Evolutionary conservation across 1,140 invertebrate genomes (phyloP), one percentile per base, ranked within the genome.

Genomic region (Patella vulgata): DNA sequence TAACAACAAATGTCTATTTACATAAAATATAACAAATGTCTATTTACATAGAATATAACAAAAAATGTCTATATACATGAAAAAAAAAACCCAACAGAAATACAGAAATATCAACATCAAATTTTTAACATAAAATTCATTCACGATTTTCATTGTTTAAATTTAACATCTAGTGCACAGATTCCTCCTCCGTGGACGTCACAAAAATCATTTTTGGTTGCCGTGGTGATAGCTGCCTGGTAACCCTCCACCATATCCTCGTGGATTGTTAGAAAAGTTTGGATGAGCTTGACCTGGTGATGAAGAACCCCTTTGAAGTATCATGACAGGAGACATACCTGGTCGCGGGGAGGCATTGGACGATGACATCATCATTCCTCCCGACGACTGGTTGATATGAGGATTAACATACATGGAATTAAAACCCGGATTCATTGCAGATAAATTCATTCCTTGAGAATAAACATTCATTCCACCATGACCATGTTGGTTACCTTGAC

Each of bases 251-350:
- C 43, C 6, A 40, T 51, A 44, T 33, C 62, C 21, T 46, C 43
- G 42, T 25, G 51, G 46, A 36, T 39, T 14, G 19, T 54, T 21
- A 30, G 48, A 23, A 48, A 62, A 61, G 12, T 48, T 54, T 19
- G 58, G 21, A 25, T 66, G 59, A 36, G 33, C 54, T 27, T 55
- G 52, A 46, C 44, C 52, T n/a, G 58, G 62, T 1, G 46, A 28
- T 11, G 55, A 33, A 31, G 61, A 63, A 1, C 68, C 67, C 47
- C 75, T 63, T 59, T 75, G 75, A 27, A 77, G 55, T 36, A 77
- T 74, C 63, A 74, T 70, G 21, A 77, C 68, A 36, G 72, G 68
- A 5, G 73, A 70, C 25, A 66, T 60, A 31, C 59, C 50, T 3
- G 48, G 55, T 11, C 56, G 36, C 11, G 58, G 43, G 1, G 65